Evolutionary conservation across 2,888 invertebrate species (phyloP).

Genomic region (Cheilosia soror): DNA sequence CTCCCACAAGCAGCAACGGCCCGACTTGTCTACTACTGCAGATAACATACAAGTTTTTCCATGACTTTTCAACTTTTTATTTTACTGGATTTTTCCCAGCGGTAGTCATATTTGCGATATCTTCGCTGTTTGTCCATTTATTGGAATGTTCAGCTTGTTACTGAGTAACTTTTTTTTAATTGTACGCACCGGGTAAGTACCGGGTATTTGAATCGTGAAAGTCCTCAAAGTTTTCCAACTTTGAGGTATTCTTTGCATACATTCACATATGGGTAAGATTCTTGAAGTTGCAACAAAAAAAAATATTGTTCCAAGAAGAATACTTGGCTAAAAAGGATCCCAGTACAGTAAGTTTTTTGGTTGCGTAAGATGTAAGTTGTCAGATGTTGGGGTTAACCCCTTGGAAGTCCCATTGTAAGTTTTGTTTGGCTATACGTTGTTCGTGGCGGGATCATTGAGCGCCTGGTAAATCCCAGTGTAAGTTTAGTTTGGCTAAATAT

Average conservation of each 20-base stretch:
- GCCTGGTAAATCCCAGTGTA: not conserved
- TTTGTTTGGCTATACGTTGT: not conserved
- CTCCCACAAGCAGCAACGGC: too few relatives aligned
- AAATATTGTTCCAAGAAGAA: constrained; percentile 4
- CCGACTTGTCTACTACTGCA: too few relatives aligned
- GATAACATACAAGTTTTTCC: too few relatives aligned
- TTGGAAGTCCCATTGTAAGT: not conserved
- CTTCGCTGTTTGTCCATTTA: too few relatives aligned
- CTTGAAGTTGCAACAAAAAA: not conserved
- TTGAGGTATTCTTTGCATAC: not conserved
- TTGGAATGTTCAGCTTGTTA: too few relatives aligned
- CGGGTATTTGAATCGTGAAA: not conserved
- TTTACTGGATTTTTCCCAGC: too few relatives aligned
- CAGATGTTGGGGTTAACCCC: not conserved
- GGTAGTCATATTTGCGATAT: too few relatives aligned
- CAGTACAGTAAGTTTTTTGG: constrained; percentile 41
- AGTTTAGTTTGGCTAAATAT: not conserved
- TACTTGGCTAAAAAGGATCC: constrained; percentile 32
- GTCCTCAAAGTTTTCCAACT: not conserved
- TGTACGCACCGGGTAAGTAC: constrained; percentile 1
- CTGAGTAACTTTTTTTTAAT: not conserved
- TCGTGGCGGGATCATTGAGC: not conserved
- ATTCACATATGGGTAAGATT: constrained; percentile 9
- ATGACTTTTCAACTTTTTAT: too few relatives aligned
- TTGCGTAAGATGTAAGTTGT: constrained; percentile 8